phyloP scores from a whole-genome alignment of 2,797 vertebrate genomes.

The Lophius americanus region DNA sequence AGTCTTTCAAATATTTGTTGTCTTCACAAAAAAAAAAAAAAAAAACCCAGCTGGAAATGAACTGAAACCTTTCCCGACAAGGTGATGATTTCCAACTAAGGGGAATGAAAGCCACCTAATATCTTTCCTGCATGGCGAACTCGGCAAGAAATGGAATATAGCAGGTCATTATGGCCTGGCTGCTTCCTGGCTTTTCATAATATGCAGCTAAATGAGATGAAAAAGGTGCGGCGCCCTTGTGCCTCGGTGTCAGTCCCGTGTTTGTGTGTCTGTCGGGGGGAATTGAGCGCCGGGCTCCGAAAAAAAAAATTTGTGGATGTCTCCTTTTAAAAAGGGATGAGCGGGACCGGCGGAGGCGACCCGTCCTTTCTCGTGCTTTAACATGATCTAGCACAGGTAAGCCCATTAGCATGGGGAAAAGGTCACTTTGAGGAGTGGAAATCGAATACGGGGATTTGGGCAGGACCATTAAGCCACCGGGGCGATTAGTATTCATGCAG shows the following conservation, averaged over 20 bases:
- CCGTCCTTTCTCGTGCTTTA: slow-evolving; percentile 62
- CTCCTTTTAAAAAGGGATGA: slow-evolving; percentile 53
- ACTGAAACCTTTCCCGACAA: slow-evolving; percentile 51
- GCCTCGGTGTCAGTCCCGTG: slow-evolving; percentile 36
- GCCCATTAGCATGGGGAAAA: slow-evolving; percentile 80
- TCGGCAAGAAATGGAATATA: slow-evolving; percentile 45
- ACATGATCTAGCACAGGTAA: slow-evolving; percentile 81
- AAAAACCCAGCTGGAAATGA: slow-evolving; percentile 40
- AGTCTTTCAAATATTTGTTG: slow-evolving; percentile 5
- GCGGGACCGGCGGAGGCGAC: slow-evolving; percentile 41
- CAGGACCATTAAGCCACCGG: slow-evolving; percentile 78
- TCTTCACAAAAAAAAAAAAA: slow-evolving; percentile 22
- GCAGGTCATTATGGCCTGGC: slow-evolving; percentile 49
- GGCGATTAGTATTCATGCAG: slow-evolving; percentile 84
- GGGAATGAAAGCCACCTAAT: slow-evolving; percentile 32
- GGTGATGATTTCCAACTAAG: slow-evolving; percentile 61
- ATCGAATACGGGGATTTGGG: slow-evolving; percentile 83
- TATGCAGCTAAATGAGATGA: slow-evolving; percentile 66
- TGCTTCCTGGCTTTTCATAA: slow-evolving; percentile 52
- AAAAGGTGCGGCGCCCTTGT: slow-evolving; percentile 36
- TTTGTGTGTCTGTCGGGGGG: slow-evolving; percentile 35
- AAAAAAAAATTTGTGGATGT: slow-evolving; percentile 15
- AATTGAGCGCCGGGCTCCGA: slow-evolving; percentile 7
- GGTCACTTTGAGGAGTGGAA: slow-evolving; percentile 84
- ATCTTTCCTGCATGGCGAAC: slow-evolving; percentile 29